Conservation (phyloP, 2,888 invertebrate genomes). For the Cheiracanthium punctorium region DNA sequence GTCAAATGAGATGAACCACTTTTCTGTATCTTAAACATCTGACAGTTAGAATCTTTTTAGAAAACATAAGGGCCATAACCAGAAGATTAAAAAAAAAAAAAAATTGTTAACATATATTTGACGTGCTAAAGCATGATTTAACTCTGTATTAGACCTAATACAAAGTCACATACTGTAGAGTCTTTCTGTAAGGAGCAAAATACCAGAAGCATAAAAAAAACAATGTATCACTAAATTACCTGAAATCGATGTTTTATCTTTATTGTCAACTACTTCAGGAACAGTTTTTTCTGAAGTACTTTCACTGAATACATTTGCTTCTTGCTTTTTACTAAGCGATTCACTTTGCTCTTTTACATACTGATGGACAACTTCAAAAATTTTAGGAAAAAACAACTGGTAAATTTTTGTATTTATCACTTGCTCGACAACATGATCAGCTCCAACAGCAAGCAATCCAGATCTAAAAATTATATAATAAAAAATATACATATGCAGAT, state of each 20-base stretch:
- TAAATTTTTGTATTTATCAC: slow-evolving; percentile 95
- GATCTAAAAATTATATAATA: slow-evolving; percentile 83
- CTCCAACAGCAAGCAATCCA: slow-evolving; percentile 91
- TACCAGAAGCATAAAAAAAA: too few relatives aligned
- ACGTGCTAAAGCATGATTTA: too few relatives aligned
- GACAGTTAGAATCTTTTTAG: too few relatives aligned
- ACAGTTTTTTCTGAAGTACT: not conserved
- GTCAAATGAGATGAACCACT: too few relatives aligned
- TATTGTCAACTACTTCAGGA: not conserved
- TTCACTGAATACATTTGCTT: not conserved
- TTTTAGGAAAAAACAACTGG: slow-evolving; percentile 90
- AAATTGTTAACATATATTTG: too few relatives aligned
- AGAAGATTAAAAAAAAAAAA: too few relatives aligned
- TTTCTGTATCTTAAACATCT: too few relatives aligned
- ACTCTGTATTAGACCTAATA: too few relatives aligned
- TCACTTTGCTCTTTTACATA: slow-evolving; percentile 78
- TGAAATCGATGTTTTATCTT: not conserved
- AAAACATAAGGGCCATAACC: too few relatives aligned
- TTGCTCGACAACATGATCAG: slow-evolving; percentile 96
- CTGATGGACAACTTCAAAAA: slow-evolving; percentile 92
- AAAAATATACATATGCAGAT: not conserved
- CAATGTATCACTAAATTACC: not conserved
- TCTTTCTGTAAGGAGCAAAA: too few relatives aligned
- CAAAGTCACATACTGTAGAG: too few relatives aligned
- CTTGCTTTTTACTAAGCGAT: slow-evolving; percentile 37